Base-by-base conservation (phyloP, 2,113 vertebrate species). In the Rhinoderma darwinii region DNA sequence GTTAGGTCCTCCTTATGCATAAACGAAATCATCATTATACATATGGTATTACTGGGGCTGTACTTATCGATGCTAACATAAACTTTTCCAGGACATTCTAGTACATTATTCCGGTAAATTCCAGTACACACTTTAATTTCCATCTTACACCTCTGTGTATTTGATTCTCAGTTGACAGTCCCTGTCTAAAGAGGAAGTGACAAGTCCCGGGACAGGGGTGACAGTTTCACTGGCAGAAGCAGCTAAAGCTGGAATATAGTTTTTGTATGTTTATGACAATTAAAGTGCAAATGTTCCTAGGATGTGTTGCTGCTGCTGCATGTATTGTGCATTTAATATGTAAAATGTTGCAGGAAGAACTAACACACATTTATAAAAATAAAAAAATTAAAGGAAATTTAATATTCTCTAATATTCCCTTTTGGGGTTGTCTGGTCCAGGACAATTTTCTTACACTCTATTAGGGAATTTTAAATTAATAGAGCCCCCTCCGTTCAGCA, bases 141-240 rank as follows among this genome's bases (percentile, higher is more conserved):
- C 44, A 35, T 1, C 39, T 54, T 39, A n/a, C 66, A 70, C 61
- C 50, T 84, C 61, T 68, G 43, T 51, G 22, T 84, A 35, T 72
- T 84, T 73, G 47, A 51, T 63, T 56, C 66, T 73, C 68, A 73
- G 30, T 22, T 72, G 30, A 84, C 82, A 73, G 68, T 32, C 44
- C 82, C 66, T 7, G 0, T 84, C 82, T 84, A 84, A 84, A 51
- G 25, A 73, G 82, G 82, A 84, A 72, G 32, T 73, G 82, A 82
- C 50, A 82, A 63, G n/a, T 59, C 79, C 35, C 14, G 17, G 25
- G n/a, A n/a, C n/a, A n/a, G n/a, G 68, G 54, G 68, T 39, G 68
- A 66, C 79, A 82, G 79, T 80, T 59, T 51, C 77, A 37, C 51
- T 80, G 44, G 27, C 51, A 80, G 10, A 32, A 56, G 15, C 20